Conservation (phyloP, 2,113 vertebrate species). For the Acinonyx jubatus region DNA sequence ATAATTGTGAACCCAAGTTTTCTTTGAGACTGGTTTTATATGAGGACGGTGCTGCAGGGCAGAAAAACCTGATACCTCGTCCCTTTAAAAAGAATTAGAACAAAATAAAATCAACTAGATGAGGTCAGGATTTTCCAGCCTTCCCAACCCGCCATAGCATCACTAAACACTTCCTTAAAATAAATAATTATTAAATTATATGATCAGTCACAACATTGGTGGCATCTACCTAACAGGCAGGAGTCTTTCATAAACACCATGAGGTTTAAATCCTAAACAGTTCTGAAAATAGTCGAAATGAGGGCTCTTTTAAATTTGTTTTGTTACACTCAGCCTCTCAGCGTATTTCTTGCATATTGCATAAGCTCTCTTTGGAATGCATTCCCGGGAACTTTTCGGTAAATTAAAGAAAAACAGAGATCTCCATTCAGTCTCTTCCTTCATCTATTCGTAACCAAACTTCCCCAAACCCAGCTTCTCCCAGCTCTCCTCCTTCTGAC, state of each 20-base stretch:
- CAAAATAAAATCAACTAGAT: not conserved
- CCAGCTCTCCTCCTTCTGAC: not conserved
- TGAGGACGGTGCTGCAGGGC: not conserved
- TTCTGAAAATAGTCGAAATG: not conserved
- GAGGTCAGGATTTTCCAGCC: not conserved
- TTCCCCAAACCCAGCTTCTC: not conserved
- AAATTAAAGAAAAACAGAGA: slow-evolving; percentile 28
- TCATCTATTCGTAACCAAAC: not conserved
- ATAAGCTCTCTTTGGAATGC: not conserved
- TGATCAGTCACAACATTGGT: not conserved
- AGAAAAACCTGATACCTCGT: not conserved
- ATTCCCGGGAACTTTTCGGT: not conserved
- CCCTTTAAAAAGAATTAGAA: slow-evolving; percentile 6
- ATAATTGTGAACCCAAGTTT: not conserved
- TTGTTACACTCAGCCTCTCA: not conserved
- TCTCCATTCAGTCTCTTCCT: not conserved
- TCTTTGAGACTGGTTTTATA: not conserved
- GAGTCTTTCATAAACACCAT: not conserved
- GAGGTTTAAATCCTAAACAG: not conserved
- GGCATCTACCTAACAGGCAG: not conserved
- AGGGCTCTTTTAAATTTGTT: not conserved
- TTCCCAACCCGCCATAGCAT: not conserved
- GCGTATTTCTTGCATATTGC: not conserved
- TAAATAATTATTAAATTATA: slow-evolving; percentile 14
- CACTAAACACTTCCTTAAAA: not conserved